A percentile compares a stretch with the other conserved stretches of the same genome.
These are phyloP conservation scores for Hypselothyrea guttata DNA, from an alignment of 2,888 invertebrate species.

Conservation along the genomic window DNA sequence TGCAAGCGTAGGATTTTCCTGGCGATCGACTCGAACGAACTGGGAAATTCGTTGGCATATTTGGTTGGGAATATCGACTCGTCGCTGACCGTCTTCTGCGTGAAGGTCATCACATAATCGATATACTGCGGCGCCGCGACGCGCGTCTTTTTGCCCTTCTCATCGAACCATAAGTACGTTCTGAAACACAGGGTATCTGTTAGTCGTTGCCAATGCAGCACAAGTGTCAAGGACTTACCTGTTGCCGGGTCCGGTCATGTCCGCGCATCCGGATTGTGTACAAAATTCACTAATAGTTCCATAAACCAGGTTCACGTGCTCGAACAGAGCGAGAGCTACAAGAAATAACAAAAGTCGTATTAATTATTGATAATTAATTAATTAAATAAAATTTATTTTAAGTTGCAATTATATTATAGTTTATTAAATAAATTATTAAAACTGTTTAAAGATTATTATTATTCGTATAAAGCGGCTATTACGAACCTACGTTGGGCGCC, in stretches of 20 bases:
- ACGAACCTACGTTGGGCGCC: no score
- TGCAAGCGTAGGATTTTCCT: slow-evolving; percentile 97
- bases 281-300: slow-evolving; percentile 99
- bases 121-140: slow-evolving; percentile 99
- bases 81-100: slow-evolving; percentile 98
- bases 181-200: no score
- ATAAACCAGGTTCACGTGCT: slow-evolving; percentile 99
- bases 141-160: slow-evolving; percentile 98
- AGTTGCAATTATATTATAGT: no score
- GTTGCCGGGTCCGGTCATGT: slow-evolving; percentile 98
- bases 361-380: no score
- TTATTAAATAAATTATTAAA: no score
- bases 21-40: slow-evolving; percentile 95
- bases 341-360: slow-evolving; percentile 60
- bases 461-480: no score
- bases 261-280: slow-evolving; percentile 96
- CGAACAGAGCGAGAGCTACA: slow-evolving; percentile 97
- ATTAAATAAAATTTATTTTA: no score
- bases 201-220: no score
- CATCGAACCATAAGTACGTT: slow-evolving; percentile 99
- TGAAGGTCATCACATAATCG: slow-evolving; percentile 99
- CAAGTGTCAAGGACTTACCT: slow-evolving; percentile 84
- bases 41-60: slow-evolving; percentile 97
- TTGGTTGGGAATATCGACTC: slow-evolving; percentile 99
- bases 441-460: no score